Percentiles rank a stretch among this genome's conserved stretches.
phyloP scores from a whole-genome alignment of 2,113 vertebrate species.

The Amphiprion percula region DNA sequence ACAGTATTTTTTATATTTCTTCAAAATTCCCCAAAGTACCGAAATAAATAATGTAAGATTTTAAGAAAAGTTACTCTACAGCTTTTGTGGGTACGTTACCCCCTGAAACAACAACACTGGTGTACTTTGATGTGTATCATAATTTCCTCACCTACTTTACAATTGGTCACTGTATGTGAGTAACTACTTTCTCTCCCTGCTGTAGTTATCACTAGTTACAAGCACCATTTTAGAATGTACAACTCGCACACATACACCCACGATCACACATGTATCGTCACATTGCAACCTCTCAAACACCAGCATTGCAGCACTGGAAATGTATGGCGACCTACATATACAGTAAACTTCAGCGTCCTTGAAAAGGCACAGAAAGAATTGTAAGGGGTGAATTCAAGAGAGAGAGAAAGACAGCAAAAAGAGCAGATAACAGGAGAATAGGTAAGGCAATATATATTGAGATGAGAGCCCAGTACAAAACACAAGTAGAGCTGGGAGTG shows the following conservation, averaged over 20 bases:
- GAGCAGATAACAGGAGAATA: slow-evolving; percentile 40
- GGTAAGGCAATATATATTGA: slow-evolving; percentile 45
- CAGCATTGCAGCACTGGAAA: slow-evolving; percentile 1
- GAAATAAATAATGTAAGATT: slow-evolving; percentile 20
- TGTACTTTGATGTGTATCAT: not conserved
- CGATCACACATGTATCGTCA: not conserved
- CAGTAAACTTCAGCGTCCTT: slow-evolving; percentile 32
- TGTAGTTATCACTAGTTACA: too few species aligned
- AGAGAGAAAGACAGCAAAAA: slow-evolving; percentile 14
- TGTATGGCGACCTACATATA: slow-evolving; percentile 44
- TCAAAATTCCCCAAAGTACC: not conserved
- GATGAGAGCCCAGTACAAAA: slow-evolving; percentile 47
- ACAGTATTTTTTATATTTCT: slow-evolving; percentile 11
- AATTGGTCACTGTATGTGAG: not conserved
- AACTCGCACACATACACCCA: not conserved
- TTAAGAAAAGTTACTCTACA: not conserved
- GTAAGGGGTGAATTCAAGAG: not conserved
- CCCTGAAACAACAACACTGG: not conserved
- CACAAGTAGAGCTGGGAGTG: slow-evolving; percentile 12
- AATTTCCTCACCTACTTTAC: not conserved
- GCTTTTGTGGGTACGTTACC: not conserved
- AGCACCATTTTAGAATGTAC: not conserved
- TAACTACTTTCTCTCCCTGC: not conserved
- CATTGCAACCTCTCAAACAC: not conserved
- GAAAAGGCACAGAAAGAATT: slow-evolving; percentile 6